phyloP scores from a whole-genome alignment of 2,113 vertebrate species.

The Acanthochromis polyacanthus region DNA sequence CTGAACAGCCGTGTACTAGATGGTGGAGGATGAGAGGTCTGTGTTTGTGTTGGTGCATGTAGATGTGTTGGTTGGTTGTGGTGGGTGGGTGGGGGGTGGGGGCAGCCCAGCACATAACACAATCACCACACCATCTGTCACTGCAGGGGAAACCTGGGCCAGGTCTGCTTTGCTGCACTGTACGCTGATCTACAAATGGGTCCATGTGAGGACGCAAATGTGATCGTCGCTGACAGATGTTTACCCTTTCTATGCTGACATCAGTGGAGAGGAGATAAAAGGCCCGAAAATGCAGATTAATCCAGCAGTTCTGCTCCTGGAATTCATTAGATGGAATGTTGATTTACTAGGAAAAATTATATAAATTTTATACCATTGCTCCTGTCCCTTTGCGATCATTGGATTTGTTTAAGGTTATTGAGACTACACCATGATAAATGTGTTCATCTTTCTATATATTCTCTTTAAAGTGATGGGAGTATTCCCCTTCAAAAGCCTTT shows the following conservation, averaged over 20 bases:
- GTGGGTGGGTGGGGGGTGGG: constrained; percentile 12
- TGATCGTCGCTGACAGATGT: constrained; percentile 27
- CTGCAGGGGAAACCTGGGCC: constrained; percentile 28
- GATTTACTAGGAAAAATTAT: not conserved
- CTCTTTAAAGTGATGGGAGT: too few species aligned
- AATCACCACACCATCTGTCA: constrained; percentile 55
- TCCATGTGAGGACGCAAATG: constrained; percentile 11
- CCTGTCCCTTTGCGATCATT: too few species aligned
- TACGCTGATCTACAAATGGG: constrained; percentile 23
- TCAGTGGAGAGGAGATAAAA: constrained; percentile 21
- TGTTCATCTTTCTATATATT: too few species aligned
- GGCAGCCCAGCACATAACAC: constrained; percentile 21
- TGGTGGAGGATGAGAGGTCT: constrained; percentile 7
- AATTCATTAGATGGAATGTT: not conserved
- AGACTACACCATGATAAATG: too few species aligned
- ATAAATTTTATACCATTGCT: too few species aligned
- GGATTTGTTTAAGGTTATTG: too few species aligned
- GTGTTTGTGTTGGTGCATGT: not conserved
- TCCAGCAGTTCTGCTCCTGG: not conserved
- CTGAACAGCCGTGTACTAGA: not conserved
- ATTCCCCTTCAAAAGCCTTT: too few species aligned
- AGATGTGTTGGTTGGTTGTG: not conserved
- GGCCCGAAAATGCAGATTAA: constrained; percentile 27
- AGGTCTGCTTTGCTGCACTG: constrained; percentile 13
- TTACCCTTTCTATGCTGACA: constrained; percentile 5